A percentile compares a stretch with the other conserved stretches of the same genome.
Evolutionary conservation across 2,888 invertebrate genomes (phyloP).

Genomic region (Hemaris fuciformis): DNA sequence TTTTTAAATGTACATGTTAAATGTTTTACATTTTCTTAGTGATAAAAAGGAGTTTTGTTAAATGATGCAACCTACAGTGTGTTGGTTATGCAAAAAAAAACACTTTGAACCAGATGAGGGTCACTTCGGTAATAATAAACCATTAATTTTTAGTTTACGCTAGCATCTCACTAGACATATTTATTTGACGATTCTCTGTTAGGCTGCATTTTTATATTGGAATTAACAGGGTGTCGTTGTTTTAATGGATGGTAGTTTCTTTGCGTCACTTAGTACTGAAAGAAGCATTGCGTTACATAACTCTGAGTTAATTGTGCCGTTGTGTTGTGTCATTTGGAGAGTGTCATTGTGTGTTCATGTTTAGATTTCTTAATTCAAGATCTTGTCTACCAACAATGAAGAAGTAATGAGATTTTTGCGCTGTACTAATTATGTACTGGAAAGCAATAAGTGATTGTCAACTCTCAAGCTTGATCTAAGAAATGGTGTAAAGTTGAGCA

Average conservation of each 20-base stretch:
- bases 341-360: neutral
- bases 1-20: too few species aligned
- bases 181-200: neutral
- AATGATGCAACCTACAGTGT: neutral
- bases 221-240: constrained; percentile 58
- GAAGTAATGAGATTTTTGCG: neutral
- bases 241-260: constrained; percentile 23
- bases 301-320: constrained; percentile 1
- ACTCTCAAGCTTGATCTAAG: neutral
- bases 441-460: neutral
- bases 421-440: neutral
- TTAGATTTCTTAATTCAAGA: neutral
- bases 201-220: constrained; percentile 26
- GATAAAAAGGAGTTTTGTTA: too few species aligned
- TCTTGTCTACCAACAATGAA: neutral
- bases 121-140: neutral
- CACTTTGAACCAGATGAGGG: neutral
- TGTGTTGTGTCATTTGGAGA: neutral
- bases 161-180: neutral
- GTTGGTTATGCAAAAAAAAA: neutral
- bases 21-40: too few species aligned
- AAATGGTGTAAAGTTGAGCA: neutral
- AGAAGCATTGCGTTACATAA: constrained; percentile 42
- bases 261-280: constrained; percentile 23
- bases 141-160: constrained; percentile 6